phyloP scores from a whole-genome alignment of 1,140 invertebrate genomes.

The Drosophila persimilis region DNA sequence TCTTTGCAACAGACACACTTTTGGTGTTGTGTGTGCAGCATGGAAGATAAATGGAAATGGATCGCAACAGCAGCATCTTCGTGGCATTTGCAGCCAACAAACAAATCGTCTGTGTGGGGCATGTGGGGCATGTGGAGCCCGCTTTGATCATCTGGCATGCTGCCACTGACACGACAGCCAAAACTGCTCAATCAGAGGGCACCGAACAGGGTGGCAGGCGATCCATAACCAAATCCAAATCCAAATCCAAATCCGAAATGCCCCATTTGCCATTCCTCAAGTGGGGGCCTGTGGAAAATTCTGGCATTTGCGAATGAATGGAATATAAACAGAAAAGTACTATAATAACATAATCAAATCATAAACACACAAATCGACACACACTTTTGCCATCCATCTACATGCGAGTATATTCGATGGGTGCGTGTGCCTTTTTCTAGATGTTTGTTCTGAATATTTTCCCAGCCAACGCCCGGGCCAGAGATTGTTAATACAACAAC shows the following conservation, averaged over 20 bases:
- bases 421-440: too few species aligned
- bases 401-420: slow-evolving; percentile 11
- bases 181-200: slow-evolving; percentile 36
- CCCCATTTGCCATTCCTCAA: slow-evolving; percentile 20
- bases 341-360: slow-evolving; percentile 74
- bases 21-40: neutral
- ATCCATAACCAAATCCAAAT: too few species aligned
- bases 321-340: slow-evolving; percentile 62
- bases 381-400: slow-evolving; percentile 39
- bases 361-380: slow-evolving; percentile 50
- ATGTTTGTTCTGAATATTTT: neutral
- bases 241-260: slow-evolving; percentile 5
- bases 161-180: slow-evolving; percentile 47
- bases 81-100: slow-evolving; percentile 22
- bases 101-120: slow-evolving; percentile 35
- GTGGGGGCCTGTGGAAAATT: slow-evolving; percentile 26
- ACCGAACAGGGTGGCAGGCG: neutral
- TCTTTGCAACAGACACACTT: neutral
- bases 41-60: slow-evolving; percentile 31
- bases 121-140: slow-evolving; percentile 5
- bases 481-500: slow-evolving; percentile 7
- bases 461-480: slow-evolving; percentile 59
- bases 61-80: slow-evolving; percentile 16
- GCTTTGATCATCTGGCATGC: slow-evolving; percentile 69
- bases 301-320: slow-evolving; percentile 45